Conservation (phyloP, 2,797 vertebrate genomes). For the Australoheros facetus region DNA sequence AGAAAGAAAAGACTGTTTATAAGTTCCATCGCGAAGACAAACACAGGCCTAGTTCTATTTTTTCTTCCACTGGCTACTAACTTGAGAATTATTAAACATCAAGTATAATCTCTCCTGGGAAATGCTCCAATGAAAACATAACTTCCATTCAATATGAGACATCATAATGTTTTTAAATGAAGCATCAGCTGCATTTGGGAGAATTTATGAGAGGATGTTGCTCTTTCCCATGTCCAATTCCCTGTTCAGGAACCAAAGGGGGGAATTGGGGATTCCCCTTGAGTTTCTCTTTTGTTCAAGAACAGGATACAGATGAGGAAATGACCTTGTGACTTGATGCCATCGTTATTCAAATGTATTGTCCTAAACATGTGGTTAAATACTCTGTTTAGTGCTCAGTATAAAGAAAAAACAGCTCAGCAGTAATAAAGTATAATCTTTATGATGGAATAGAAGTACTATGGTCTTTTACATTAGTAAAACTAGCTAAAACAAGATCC, state of each 20-base stretch:
- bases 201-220: constrained; percentile 5
- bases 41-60: background rate
- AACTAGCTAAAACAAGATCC: background rate
- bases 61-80: background rate
- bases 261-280: constrained; percentile 57
- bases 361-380: constrained; percentile 59
- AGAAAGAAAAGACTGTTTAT: constrained; percentile 24
- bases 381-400: constrained; percentile 30
- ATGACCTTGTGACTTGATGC: constrained; percentile 51
- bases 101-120: background rate
- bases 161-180: background rate
- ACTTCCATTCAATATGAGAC: background rate
- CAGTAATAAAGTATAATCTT: background rate
- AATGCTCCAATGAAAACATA: background rate
- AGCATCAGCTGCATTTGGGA: background rate
- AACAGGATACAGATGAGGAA: constrained; percentile 79
- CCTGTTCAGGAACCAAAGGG: constrained; percentile 52
- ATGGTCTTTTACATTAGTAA: background rate
- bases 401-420: constrained; percentile 27
- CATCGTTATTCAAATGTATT: constrained; percentile 42
- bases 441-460: background rate
- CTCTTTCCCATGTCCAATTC: constrained; percentile 32
- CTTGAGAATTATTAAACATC: background rate
- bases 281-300: constrained; percentile 62
- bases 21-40: background rate